Base-by-base conservation (phyloP, 2,888 invertebrate genomes). In the Spicauda simplicius region DNA sequence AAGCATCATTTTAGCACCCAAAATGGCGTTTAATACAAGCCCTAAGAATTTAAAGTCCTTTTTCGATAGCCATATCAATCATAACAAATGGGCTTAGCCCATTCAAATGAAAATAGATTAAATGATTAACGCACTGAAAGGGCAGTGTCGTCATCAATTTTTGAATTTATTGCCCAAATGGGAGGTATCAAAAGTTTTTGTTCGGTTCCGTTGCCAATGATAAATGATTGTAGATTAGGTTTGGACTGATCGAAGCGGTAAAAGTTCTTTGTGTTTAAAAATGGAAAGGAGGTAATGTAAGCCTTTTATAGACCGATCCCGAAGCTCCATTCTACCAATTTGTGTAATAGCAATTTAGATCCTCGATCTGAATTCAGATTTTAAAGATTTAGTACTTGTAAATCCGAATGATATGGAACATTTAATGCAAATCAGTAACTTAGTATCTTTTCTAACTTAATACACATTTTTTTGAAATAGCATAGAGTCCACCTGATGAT, bases 91-190 rank as follows among this genome's bases (percentile, higher is more conserved):
- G 41, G 52, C 52, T 25, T 41, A 30, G 25, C 67, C 18, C 61
- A 61, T 67, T 67, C 56, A 62, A 67, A 57, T 67, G 67, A 67
- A 61, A 67, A 67, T 67, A 61, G 61, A 67, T 67, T 67, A 67
- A 67, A 57, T 56, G 50, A 67, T 62, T 61, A 67, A 56, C 33
- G 66, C 25, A 18, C 18, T 48, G 12, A 67, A 57, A 50, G 55
- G 66, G 54, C 53, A 11, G 8, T n/a, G 12, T 30, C 25, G 56
- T 56, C 61, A 67, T 61, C 56, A 61, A 56, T 60, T 57, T 66
- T 37, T 60, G 33, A 59, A 66, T 55, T 60, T 60, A 66, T 60
- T 48, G 19, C 55, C 48, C 52, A 16, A 64, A 58, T 52, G 58
- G 18, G 30, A 33, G 50, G 33, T 33, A 50, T 59, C 25, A 60